Conservation (phyloP, 1,140 invertebrate species). For the Micrasema longulum region DNA sequence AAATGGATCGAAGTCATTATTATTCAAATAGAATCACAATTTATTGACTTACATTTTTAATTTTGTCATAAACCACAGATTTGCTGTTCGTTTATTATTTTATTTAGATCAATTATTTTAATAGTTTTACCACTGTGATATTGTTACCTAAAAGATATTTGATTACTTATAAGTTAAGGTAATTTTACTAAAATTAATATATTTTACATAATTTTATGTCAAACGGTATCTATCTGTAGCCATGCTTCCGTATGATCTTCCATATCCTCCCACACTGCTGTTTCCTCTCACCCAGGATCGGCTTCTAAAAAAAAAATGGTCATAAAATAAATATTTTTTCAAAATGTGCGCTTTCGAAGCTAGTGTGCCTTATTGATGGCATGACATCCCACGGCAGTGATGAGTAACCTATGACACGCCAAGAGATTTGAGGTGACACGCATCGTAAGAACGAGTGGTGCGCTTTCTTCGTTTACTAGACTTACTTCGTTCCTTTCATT, state of each 20-base stretch:
- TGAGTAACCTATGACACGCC: no score
- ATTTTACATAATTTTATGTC: slow-evolving; percentile 8
- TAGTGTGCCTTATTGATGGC: neutral
- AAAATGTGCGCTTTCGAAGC: neutral
- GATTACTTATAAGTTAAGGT: no score
- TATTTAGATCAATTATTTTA: no score
- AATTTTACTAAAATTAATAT: no score
- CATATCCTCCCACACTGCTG: slow-evolving; percentile 41
- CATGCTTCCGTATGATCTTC: slow-evolving; percentile 50
- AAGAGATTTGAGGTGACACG: neutral
- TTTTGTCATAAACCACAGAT: no score
- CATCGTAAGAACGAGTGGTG: neutral
- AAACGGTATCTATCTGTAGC: slow-evolving; percentile 38
- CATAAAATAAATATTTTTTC: neutral
- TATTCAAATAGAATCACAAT: no score
- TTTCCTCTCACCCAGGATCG: slow-evolving; percentile 22
- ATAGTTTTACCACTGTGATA: no score
- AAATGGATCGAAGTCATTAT: no score
- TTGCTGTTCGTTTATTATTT: no score
- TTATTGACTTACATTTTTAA: no score
- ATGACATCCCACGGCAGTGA: neutral
- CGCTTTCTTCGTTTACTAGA: no score
- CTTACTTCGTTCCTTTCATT: neutral
- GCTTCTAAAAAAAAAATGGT: slow-evolving; percentile 26
- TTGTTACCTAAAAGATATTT: no score